These are phyloP conservation scores for Acropora yongei DNA, from an alignment of 64 coral and sea anemone species.

Conservation along the genomic window DNA sequence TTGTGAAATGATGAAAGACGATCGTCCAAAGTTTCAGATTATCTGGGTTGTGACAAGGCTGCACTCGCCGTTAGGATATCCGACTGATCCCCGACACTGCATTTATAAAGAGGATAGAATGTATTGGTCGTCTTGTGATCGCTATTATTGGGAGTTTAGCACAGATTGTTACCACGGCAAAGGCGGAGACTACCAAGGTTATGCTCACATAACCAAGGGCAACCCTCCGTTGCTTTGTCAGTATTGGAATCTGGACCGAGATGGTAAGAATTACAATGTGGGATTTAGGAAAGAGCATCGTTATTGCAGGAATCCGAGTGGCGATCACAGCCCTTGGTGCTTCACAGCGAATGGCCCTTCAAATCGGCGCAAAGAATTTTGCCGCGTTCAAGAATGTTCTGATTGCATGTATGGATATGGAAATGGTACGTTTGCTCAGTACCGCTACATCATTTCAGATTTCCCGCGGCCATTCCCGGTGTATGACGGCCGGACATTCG, in stretches of 20 bases:
- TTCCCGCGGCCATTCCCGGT: conserved; percentile 43
- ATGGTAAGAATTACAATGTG: neutral
- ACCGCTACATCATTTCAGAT: neutral
- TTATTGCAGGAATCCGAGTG: conserved; percentile 68
- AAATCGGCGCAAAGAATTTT: conserved; percentile 38
- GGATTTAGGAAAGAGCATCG: conserved; percentile 59
- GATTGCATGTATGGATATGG: conserved; percentile 87
- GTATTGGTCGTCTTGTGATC: conserved; percentile 21
- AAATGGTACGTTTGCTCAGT: conserved; percentile 56
- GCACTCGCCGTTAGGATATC: conserved; percentile 86
- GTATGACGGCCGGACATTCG: conserved; percentile 71
- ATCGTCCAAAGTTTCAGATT: conserved; percentile 60
- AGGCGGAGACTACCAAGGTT: conserved; percentile 74
- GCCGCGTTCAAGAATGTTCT: conserved; percentile 69
- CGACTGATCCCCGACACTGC: conserved; percentile 83
- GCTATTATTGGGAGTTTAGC: conserved; percentile 78
- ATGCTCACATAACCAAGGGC: conserved; percentile 34
- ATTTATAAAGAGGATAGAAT: conserved; percentile 8
- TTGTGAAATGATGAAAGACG: conserved; percentile 64
- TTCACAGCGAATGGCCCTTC: conserved; percentile 31
- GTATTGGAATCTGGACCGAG: conserved; percentile 42
- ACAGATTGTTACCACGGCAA: conserved; percentile 82
- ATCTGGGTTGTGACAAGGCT: conserved; percentile 88
- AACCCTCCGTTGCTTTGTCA: conserved; percentile 30
- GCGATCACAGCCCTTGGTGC: conserved; percentile 75